Conservation (phyloP, 2,113 vertebrate species). For the Martes martes region DNA sequence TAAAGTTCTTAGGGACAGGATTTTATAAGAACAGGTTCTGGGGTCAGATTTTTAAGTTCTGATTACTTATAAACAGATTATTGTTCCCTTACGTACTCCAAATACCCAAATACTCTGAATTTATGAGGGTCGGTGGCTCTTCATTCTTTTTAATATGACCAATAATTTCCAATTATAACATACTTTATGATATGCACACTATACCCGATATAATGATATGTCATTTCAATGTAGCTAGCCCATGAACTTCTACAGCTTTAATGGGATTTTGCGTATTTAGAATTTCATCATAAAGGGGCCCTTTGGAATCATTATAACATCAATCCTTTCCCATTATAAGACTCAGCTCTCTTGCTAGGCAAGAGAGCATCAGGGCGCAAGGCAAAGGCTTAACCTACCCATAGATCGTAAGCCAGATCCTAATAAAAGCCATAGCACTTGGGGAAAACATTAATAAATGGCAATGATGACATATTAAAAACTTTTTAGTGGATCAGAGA, state of each 20-base stretch:
- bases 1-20: background rate
- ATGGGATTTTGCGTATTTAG: conserved; percentile 48
- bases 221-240: conserved; percentile 64
- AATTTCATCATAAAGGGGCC: conserved; percentile 65
- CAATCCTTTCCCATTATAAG: conserved; percentile 61
- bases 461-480: conserved; percentile 50
- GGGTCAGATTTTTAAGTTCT: conserved; percentile 42
- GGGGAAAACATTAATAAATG: conserved; percentile 51
- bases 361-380: conserved; percentile 36
- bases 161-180: conserved; percentile 59
- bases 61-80: conserved; percentile 58
- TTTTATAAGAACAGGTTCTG: conserved; percentile 39
- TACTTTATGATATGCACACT: conserved; percentile 57
- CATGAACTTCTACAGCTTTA: conserved; percentile 66
- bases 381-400: conserved; percentile 49
- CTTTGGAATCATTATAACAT: conserved; percentile 65
- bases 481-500: conserved; percentile 36
- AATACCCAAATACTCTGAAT: conserved; percentile 42
- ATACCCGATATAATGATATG: conserved; percentile 59
- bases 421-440: conserved; percentile 17
- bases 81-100: conserved; percentile 8
- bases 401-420: background rate
- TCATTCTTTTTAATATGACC: conserved; percentile 50
- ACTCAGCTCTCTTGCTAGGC: background rate
- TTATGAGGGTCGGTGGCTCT: conserved; percentile 46